These are phyloP conservation scores for Lasioglossum calceatum DNA, from an alignment of 2,888 invertebrate genomes.

Conservation along the genomic window DNA sequence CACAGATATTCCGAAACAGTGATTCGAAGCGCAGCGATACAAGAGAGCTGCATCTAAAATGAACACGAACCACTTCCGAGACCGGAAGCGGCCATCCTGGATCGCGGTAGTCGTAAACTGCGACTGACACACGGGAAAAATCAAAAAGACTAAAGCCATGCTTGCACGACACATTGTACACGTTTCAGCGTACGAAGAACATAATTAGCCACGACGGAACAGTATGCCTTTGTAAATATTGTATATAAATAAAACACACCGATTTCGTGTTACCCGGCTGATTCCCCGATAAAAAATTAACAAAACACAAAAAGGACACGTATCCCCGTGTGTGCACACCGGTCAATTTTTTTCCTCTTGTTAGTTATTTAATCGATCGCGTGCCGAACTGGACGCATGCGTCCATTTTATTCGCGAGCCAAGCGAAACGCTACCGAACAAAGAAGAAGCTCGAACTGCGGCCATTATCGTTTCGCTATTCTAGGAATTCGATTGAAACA, in stretches of 20 bases:
- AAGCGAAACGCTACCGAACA: background rate
- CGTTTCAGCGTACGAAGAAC: slow-evolving; percentile 75
- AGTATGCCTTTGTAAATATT: slow-evolving; percentile 81
- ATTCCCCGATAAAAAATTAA: background rate
- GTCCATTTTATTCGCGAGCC: background rate
- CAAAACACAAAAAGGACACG: background rate
- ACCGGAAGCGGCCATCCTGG: background rate
- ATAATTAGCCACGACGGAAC: slow-evolving; percentile 76
- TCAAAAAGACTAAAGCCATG: slow-evolving; percentile 51
- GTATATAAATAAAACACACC: slow-evolving; percentile 82
- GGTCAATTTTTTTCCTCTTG: background rate
- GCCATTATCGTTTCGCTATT: background rate
- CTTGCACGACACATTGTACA: slow-evolving; percentile 63
- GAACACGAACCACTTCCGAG: background rate
- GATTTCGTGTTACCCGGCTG: slow-evolving; percentile 72
- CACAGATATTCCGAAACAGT: slow-evolving; percentile 78
- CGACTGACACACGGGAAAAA: background rate
- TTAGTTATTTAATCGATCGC: slow-evolving; percentile 4
- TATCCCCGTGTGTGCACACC: background rate
- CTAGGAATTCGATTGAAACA: slow-evolving; percentile 1
- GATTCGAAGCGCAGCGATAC: slow-evolving; percentile 77
- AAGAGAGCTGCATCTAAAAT: slow-evolving; percentile 80
- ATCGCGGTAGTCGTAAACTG: background rate
- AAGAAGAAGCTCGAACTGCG: background rate
- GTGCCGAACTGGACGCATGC: background rate